Conservation (phyloP, 2,113 vertebrate species). For the Pterocles orientalis region DNA sequence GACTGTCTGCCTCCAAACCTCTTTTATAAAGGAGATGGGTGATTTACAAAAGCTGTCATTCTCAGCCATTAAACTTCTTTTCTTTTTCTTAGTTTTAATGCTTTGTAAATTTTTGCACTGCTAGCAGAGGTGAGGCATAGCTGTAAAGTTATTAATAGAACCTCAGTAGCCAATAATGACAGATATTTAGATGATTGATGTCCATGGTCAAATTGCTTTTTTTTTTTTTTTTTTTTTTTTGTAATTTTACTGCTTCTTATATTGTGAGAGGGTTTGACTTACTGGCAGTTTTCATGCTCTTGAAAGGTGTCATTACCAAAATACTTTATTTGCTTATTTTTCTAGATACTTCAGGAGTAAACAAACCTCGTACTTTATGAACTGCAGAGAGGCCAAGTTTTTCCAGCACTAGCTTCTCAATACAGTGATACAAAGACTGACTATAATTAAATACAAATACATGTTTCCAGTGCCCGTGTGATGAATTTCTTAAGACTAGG, state of each 20-base stretch:
- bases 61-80: background rate
- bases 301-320: background rate
- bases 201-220: background rate
- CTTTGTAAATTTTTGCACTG: background rate
- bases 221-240: background rate
- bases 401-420: background rate
- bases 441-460: background rate
- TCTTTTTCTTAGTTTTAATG: background rate
- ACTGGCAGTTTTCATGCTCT: background rate
- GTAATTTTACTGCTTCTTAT: background rate
- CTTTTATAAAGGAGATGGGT: background rate
- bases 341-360: background rate
- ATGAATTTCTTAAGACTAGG: background rate
- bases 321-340: conserved; percentile 1
- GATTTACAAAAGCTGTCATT: background rate
- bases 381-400: background rate
- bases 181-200: background rate
- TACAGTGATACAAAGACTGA: background rate
- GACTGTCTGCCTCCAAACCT: background rate
- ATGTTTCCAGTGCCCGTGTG: background rate
- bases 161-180: background rate
- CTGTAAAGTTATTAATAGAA: background rate
- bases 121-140: background rate
- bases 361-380: background rate
- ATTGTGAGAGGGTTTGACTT: background rate